These are phyloP conservation scores for Hypercompe scribonia DNA, from an alignment of 2,888 invertebrate species.

Conservation along the genomic window DNA sequence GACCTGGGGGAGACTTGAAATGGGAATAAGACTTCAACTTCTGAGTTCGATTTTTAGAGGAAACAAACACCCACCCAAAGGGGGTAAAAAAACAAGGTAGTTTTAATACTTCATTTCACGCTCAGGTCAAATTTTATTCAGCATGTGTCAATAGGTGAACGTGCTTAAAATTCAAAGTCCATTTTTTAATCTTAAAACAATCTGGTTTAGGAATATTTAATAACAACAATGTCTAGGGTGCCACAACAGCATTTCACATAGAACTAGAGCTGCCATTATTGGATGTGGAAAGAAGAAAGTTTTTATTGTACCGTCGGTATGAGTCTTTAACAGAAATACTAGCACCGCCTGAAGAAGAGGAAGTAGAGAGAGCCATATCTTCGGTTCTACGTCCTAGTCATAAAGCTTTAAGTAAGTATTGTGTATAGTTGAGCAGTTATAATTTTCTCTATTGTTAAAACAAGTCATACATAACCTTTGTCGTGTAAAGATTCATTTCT, in stretches of 20 bases:
- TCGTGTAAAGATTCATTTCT: no score
- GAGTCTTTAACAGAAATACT: slow-evolving; percentile 72
- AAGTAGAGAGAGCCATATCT: slow-evolving; percentile 25
- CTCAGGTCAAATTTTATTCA: background rate
- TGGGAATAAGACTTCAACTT: no score
- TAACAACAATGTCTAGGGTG: slow-evolving; percentile 62
- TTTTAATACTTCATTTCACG: background rate
- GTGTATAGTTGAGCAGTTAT: background rate
- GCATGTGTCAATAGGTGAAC: background rate
- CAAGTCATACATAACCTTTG: no score
- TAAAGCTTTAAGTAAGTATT: slow-evolving; percentile 10
- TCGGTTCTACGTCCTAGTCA: background rate
- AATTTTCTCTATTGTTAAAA: background rate
- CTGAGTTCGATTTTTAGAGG: no score
- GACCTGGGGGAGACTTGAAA: no score
- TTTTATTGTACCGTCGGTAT: slow-evolving; percentile 71
- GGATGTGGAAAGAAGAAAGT: slow-evolving; percentile 75
- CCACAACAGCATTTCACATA: slow-evolving; percentile 78
- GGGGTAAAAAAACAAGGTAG: background rate
- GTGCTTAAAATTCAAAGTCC: no score
- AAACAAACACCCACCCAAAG: no score
- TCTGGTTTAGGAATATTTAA: background rate
- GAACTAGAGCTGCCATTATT: slow-evolving; percentile 86
- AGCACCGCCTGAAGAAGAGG: slow-evolving; percentile 72
- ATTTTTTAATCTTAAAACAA: background rate